phyloP scores from a whole-genome alignment of 2,888 invertebrate species.

The Hymenopus coronatus region DNA sequence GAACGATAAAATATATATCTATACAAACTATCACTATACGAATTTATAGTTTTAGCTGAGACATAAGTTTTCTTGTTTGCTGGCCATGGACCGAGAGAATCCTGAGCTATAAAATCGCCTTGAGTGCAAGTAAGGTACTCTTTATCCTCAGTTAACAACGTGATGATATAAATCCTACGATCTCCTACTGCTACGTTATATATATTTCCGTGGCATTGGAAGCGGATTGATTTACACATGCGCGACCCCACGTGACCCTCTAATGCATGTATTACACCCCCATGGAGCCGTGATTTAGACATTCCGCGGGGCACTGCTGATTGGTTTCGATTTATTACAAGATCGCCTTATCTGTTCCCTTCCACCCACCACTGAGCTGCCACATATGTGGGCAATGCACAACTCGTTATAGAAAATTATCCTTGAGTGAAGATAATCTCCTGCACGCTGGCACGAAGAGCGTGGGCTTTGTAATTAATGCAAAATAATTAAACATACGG shows the following conservation, averaged over 20 bases:
- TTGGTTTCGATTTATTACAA: conserved; percentile 14
- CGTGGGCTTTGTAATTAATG: background rate
- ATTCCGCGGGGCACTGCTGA: background rate
- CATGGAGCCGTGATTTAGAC: conserved; percentile 13
- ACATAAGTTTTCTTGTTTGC: too few relatives aligned
- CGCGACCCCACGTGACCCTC: background rate
- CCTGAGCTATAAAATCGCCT: background rate
- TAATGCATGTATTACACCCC: conserved; percentile 20
- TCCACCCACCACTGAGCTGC: background rate
- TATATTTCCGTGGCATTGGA: background rate
- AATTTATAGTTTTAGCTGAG: too few relatives aligned
- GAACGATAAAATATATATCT: too few relatives aligned
- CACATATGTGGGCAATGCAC: background rate
- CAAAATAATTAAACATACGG: background rate
- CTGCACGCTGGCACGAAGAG: background rate
- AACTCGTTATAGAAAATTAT: background rate
- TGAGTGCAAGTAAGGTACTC: background rate
- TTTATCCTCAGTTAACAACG: background rate
- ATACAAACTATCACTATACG: too few relatives aligned
- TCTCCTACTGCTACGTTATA: background rate
- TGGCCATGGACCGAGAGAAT: background rate
- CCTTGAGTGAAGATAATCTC: background rate
- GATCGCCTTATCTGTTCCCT: background rate
- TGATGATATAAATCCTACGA: background rate
- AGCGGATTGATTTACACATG: background rate